A percentile compares a stretch with the other conserved stretches of the same genome.
These are phyloP conservation scores for Caenorhabditis sp. DNA, from an alignment of 2,888 invertebrate genomes.

Conservation along the genomic window DNA sequence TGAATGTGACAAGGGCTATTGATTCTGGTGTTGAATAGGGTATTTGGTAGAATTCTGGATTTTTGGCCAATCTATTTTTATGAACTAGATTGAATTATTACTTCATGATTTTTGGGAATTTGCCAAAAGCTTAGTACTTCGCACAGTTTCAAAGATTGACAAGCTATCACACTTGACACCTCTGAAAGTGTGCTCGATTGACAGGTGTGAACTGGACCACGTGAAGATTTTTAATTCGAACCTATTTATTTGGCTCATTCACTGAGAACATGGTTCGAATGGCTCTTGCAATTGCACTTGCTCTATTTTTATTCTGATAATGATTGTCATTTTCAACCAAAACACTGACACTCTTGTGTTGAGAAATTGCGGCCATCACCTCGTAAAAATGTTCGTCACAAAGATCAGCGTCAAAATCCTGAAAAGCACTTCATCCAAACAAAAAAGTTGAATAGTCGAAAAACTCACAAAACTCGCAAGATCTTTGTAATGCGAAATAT, in stretches of 20 bases:
- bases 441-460: neutral
- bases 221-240: no score
- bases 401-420: neutral
- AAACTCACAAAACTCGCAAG: neutral
- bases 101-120: no score
- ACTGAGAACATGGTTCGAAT: neutral
- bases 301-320: neutral
- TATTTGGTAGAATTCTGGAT: no score
- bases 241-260: neutral
- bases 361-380: neutral
- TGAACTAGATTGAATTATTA: no score
- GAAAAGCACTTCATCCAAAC: neutral
- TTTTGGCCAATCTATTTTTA: no score
- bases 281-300: neutral
- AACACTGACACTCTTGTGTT: neutral
- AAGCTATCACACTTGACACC: no score
- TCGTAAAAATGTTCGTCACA: neutral
- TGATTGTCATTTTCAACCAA: neutral
- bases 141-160: no score
- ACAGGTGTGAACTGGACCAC: no score
- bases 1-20: no score
- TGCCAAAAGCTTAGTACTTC: no score
- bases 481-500: neutral
- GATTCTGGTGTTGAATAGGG: no score
- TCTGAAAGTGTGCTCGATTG: no score